Evolutionary conservation across 2,888 invertebrate genomes (phyloP), one percentile per base, ranked within the genome.

Genomic region (Hyppa rectilinea): DNA sequence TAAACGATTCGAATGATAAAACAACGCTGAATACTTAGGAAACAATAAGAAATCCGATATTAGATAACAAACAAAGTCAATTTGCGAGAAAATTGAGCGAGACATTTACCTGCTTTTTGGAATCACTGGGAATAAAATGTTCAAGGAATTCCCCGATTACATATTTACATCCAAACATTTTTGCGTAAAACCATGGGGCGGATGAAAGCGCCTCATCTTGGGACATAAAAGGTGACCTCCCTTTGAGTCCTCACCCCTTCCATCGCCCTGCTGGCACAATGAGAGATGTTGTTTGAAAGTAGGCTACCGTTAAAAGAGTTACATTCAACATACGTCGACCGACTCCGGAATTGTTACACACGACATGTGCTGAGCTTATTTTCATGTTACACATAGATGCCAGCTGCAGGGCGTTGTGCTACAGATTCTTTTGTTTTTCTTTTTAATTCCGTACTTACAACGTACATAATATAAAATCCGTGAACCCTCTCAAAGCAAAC

Each of bases 221-320:
- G 77, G 69, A 86, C 82, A 89, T 88, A 89, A 92, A 92, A 88
- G 90, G 87, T 88, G 89, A 90, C 90, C 90, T 87, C 88, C 72
- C 91, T 90, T 91, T 89, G 88, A 85, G 64, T 34, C 50, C 49
- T 43, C 58, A 47, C 53, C 69, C 64, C 40, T 38, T 52, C 36
- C 58, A 40, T 17, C 31, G 50, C 63, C 63, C 69, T 64, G 52
- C 50, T 64, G 80, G 66, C 85, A 87, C 88, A 87, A 86, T 86
- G 80, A 67, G 59, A 71, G 52, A 53, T 70, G 77, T 85, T 85
- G 87, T 89, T 81, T 85, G 78, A 80, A 91, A 90, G 90, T 90
- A 88, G 91, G 89, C 85, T 90, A 88, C 75, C 82, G 84, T 86
- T 87, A 85, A 89, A 89, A 87, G 82, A 84, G 88, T 85, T 82